A percentile compares a stretch with the other conserved stretches of the same genome.
Conservation (phyloP, 1,140 invertebrate species). For the Macrocentrus cingulum region DNA sequence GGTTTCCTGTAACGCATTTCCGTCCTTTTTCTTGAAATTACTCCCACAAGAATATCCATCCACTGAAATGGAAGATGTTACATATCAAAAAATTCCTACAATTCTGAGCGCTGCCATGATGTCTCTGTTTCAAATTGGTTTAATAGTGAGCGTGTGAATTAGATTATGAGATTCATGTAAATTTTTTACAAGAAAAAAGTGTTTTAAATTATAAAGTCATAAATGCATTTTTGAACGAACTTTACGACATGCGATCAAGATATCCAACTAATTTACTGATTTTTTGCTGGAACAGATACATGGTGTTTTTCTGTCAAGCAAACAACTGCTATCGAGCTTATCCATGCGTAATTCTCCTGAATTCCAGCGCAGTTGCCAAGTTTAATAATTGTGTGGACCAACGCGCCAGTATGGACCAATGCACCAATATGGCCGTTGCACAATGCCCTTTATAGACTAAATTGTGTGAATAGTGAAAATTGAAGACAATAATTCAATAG, state of each 20-base stretch:
- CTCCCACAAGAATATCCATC: no score
- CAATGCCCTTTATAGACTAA: constrained; percentile 19
- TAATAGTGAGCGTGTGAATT: not conserved
- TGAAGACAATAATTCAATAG: constrained; percentile 4
- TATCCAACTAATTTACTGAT: not conserved
- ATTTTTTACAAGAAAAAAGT: constrained; percentile 1
- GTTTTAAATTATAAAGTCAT: not conserved
- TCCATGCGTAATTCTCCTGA: constrained; percentile 59
- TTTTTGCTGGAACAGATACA: not conserved
- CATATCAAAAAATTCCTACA: no score
- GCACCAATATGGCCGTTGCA: constrained; percentile 38
- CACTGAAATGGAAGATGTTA: no score
- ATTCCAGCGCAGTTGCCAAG: constrained; percentile 56
- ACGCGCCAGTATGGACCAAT: no score
- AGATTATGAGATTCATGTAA: constrained; percentile 14
- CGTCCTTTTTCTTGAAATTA: no score
- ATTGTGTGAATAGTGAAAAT: constrained; percentile 25
- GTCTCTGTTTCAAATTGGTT: no score
- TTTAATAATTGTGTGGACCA: constrained; percentile 60
- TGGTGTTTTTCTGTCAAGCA: constrained; percentile 56
- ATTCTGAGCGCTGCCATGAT: no score
- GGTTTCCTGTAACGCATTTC: no score
- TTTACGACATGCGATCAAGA: not conserved
- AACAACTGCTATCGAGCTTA: constrained; percentile 58
- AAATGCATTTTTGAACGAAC: not conserved